Conservation (phyloP, 64 coral and sea anemone genomes). For the Montipora cactus region DNA sequence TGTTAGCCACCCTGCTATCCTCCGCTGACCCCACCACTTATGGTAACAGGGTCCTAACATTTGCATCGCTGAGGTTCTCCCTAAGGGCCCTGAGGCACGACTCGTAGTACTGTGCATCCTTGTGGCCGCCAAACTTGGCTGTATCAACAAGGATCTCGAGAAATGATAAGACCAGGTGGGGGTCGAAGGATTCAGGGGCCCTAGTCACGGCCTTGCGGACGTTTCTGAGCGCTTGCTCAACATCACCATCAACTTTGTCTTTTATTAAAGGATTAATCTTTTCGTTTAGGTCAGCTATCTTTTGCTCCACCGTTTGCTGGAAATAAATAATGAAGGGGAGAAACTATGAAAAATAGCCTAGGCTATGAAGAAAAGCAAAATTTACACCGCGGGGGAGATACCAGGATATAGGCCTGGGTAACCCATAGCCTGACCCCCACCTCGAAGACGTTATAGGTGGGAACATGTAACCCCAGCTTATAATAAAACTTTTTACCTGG, state of each 20-base stretch:
- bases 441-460: background rate
- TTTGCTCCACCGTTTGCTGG: background rate
- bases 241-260: background rate
- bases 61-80: conserved; percentile 1
- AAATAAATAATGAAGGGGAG: conserved; percentile 1
- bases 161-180: no score
- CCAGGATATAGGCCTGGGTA: background rate
- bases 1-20: conserved; percentile 6
- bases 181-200: no score
- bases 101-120: conserved; percentile 2
- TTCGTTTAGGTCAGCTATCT: conserved; percentile 6
- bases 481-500: background rate
- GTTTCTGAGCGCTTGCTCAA: no score
- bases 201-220: no score
- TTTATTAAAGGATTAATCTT: background rate
- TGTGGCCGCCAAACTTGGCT: conserved; percentile 2
- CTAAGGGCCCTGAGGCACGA: conserved; percentile 9
- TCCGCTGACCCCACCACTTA: conserved; percentile 6
- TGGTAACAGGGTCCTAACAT: background rate
- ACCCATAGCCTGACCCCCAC: background rate
- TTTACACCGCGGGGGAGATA: background rate
- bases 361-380: background rate
- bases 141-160: background rate
- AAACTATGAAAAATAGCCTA: background rate
- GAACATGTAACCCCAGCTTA: background rate